phyloP scores from a whole-genome alignment of 2,888 invertebrate species.

The Idaea aversata region DNA sequence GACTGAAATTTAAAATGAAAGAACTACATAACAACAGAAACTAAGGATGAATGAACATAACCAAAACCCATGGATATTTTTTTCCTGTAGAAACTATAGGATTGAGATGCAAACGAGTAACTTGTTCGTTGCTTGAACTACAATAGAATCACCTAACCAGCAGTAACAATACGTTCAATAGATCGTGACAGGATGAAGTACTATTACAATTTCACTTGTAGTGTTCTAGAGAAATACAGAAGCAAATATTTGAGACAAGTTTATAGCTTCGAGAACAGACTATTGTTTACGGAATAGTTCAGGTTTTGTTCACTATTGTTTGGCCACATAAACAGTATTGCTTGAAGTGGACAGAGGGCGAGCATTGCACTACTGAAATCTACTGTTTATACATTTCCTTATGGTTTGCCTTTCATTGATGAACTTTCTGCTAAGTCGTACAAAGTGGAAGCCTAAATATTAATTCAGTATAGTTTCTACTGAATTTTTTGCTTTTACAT shows the following conservation, averaged over 20 bases:
- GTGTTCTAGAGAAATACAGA: not conserved
- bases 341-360: not conserved
- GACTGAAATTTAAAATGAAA: too few species aligned
- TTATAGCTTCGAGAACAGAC: not conserved
- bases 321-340: not conserved
- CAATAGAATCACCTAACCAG: not conserved
- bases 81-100: too few species aligned
- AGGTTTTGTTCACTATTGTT: not conserved
- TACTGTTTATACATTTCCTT: not conserved
- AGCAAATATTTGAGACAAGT: not conserved
- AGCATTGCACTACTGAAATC: not conserved
- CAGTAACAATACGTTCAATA: not conserved
- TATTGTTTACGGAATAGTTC: not conserved
- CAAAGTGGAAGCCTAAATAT: too few species aligned
- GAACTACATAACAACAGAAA: too few species aligned
- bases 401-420: not conserved
- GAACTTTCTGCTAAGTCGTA: too few species aligned
- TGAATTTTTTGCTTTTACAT: too few species aligned
- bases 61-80: too few species aligned
- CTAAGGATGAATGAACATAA: too few species aligned
- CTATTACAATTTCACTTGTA: not conserved
- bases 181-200: constrained; percentile 1
- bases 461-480: too few species aligned
- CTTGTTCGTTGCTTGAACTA: not conserved
- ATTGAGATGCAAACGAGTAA: too few species aligned